These are phyloP conservation scores for Distichodus sexfasciatus DNA, from an alignment of 2,797 vertebrate genomes.

Conservation along the genomic window DNA sequence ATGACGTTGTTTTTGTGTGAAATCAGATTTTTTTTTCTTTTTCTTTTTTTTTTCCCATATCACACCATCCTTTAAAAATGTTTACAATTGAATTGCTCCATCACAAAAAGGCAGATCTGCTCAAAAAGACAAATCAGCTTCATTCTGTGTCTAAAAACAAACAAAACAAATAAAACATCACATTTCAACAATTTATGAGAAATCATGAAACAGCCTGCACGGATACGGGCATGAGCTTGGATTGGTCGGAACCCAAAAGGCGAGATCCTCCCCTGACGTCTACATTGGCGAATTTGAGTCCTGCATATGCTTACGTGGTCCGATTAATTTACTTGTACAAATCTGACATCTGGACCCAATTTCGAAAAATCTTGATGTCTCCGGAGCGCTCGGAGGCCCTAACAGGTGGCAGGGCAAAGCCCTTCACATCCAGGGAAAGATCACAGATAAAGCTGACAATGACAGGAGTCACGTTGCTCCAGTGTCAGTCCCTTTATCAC, in stretches of 20 bases:
- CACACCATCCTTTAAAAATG: too few species aligned
- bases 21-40: too few species aligned
- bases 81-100: too few species aligned
- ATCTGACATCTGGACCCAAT: constrained; percentile 45
- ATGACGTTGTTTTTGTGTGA: too few species aligned
- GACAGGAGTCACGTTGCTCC: constrained; percentile 55
- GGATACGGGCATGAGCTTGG: not conserved
- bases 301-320: too few species aligned
- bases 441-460: constrained; percentile 59
- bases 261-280: not conserved
- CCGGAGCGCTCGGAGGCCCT: constrained; percentile 25
- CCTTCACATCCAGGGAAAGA: constrained; percentile 57
- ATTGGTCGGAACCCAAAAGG: not conserved
- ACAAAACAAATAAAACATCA: not conserved
- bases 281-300: not conserved
- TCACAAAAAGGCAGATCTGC: too few species aligned
- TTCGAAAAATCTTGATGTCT: constrained; percentile 46
- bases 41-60: too few species aligned
- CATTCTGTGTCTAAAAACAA: too few species aligned
- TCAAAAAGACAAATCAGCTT: too few species aligned
- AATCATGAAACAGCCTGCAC: not conserved
- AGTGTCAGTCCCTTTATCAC: constrained; percentile 50
- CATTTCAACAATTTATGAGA: not conserved
- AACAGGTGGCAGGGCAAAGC: constrained; percentile 60
- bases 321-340: constrained; percentile 27